Evolutionary conservation across 2,113 vertebrate genomes (phyloP).

Genomic region (Stomatorhinus ivindoensis): DNA sequence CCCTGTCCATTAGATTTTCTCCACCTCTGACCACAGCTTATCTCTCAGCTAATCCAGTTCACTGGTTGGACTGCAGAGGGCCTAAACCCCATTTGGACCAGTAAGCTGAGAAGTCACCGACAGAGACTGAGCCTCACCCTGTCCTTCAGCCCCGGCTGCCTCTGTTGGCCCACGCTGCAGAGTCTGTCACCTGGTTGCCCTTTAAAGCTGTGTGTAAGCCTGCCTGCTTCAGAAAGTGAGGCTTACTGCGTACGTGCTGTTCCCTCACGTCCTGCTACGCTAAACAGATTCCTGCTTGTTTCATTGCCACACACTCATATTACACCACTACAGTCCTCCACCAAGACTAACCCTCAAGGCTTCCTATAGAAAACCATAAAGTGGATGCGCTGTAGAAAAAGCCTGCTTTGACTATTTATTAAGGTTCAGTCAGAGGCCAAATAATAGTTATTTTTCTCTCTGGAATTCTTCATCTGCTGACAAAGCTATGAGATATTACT

Average conservation of each 20-base stretch:
- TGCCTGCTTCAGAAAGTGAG: background rate
- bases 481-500: background rate
- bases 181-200: background rate
- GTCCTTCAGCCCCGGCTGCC: background rate
- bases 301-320: background rate
- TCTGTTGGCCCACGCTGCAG: background rate
- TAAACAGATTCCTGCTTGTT: background rate
- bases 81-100: background rate
- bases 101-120: background rate
- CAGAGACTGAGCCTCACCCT: background rate
- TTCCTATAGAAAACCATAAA: background rate
- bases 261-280: background rate
- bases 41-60: background rate
- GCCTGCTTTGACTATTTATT: background rate
- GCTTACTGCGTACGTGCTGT: background rate
- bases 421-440: background rate
- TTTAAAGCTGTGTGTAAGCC: background rate
- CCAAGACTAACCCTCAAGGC: background rate
- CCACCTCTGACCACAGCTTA: background rate
- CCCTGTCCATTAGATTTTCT: background rate
- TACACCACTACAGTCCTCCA: background rate
- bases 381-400: background rate
- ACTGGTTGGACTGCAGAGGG: background rate
- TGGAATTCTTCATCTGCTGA: background rate
- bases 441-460: background rate